Base-by-base conservation (phyloP, 2,797 vertebrate species). In the Urophycis tenuis region DNA sequence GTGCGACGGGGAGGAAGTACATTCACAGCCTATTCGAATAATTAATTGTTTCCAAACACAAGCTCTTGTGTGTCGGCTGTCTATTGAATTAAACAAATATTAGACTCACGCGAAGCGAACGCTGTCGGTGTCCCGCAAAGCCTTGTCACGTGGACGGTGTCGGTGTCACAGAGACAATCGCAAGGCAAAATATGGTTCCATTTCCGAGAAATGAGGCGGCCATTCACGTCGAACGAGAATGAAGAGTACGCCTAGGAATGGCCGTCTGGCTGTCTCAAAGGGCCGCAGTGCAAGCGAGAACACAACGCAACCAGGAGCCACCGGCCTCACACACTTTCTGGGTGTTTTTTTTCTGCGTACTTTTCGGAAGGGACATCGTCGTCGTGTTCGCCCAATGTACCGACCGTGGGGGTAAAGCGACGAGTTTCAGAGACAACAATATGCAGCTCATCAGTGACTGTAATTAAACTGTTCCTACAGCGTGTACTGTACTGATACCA, bases 71-170 rank as follows among this genome's bases (percentile, higher is more conserved):
- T 29, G 29, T 12, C n/a, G 60, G 25, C 29, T 29, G 60, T 67
- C 60, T 29, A 67, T 67, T 67, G 60, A 67, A 67, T 67, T 67
- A 29, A 67, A 67, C 60, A 67, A 67, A 67, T 67, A 29, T 29
- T 11, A 67, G 60, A 67, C 60, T 64, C 53, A 64, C 8, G 8
- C 60, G 25, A 10, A 10, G 60, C 8, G 60, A 11, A 8, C 19
- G n/a, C 22, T 9, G 19, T 53, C 34, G 45, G 53, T 22, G 10
- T 60, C n/a, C 53, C 9, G 53, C 5, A 60, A 60, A 7, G 1
- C 53, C 53, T 3, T 8, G 53, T 22, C 53, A 9, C 10, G n/a
- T 10, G 53, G 53, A 60, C 7, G 53, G 53, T 19, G 17, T 49
- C 22, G 19, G 53, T 60, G 53, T 25, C 53, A 60, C 10, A 25